These are phyloP conservation scores for Pandemis corylana DNA, from an alignment of 2,888 invertebrate species.

Conservation along the genomic window DNA sequence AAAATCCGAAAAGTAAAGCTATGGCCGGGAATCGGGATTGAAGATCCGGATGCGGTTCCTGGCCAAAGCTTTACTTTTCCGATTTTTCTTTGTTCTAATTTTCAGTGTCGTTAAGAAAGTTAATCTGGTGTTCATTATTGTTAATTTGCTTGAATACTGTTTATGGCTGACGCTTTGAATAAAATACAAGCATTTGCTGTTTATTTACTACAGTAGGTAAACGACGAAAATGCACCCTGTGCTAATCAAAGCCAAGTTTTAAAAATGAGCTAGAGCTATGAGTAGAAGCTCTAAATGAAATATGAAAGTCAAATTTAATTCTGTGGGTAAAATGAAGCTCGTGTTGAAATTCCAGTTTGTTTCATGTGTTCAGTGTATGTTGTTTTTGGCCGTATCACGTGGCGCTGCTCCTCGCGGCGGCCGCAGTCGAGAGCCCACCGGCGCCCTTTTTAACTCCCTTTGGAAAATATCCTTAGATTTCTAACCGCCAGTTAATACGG, in stretches of 20 bases:
- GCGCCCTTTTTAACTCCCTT: slow-evolving; percentile 13
- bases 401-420: background rate
- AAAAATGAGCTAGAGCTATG: background rate
- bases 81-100: too few species aligned
- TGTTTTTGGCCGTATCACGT: slow-evolving; percentile 14
- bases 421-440: slow-evolving; percentile 1
- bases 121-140: background rate
- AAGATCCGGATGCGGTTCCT: too few species aligned
- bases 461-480: slow-evolving; percentile 1
- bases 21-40: too few species aligned
- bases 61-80: too few species aligned
- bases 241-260: background rate
- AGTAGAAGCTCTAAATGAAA: background rate
- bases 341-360: background rate
- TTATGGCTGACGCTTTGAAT: background rate
- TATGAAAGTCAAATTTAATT: slow-evolving; percentile 7
- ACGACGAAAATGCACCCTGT: too few species aligned
- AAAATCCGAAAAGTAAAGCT: too few species aligned
- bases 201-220: too few species aligned
- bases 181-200: background rate
- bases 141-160: background rate
- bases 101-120: too few species aligned
- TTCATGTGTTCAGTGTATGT: slow-evolving; percentile 2
- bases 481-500: background rate
- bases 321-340: background rate